Percentiles rank a stretch among this genome's conserved stretches.
These are phyloP conservation scores for Heliconius erato DNA, from an alignment of 2,888 invertebrate species.

Conservation along the genomic window DNA sequence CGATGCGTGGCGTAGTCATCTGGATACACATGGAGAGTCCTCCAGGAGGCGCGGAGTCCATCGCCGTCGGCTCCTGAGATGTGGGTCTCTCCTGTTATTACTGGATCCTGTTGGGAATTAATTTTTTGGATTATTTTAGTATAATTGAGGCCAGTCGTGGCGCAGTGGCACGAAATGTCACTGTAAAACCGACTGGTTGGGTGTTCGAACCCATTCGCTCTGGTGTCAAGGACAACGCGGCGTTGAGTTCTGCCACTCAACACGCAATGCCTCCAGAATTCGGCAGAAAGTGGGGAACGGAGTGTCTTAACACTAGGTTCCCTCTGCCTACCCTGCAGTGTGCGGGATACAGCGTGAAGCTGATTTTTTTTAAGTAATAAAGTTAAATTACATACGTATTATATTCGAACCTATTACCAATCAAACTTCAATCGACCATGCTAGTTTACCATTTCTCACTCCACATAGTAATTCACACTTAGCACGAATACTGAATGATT, in stretches of 20 bases:
- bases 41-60: constrained; percentile 78
- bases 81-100: constrained; percentile 74
- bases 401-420: not conserved
- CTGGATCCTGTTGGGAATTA: constrained; percentile 68
- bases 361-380: too few relatives aligned
- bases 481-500: constrained; percentile 5
- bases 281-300: too few relatives aligned
- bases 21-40: constrained; percentile 76
- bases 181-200: too few relatives aligned
- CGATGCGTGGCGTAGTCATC: constrained; percentile 79
- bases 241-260: too few relatives aligned
- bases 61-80: constrained; percentile 79
- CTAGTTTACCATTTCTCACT: not conserved
- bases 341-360: too few relatives aligned
- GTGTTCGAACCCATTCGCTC: too few relatives aligned
- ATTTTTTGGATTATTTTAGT: not conserved
- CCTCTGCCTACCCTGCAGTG: too few relatives aligned
- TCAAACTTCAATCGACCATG: not conserved
- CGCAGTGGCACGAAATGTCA: too few relatives aligned
- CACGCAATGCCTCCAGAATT: too few relatives aligned
- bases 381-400: not conserved
- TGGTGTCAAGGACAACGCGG: too few relatives aligned
- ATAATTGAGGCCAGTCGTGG: not conserved
- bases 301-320: too few relatives aligned
- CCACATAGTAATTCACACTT: not conserved